Evolutionary conservation across 2,113 vertebrate genomes (phyloP).

Genomic region (Ciconia stormi): DNA sequence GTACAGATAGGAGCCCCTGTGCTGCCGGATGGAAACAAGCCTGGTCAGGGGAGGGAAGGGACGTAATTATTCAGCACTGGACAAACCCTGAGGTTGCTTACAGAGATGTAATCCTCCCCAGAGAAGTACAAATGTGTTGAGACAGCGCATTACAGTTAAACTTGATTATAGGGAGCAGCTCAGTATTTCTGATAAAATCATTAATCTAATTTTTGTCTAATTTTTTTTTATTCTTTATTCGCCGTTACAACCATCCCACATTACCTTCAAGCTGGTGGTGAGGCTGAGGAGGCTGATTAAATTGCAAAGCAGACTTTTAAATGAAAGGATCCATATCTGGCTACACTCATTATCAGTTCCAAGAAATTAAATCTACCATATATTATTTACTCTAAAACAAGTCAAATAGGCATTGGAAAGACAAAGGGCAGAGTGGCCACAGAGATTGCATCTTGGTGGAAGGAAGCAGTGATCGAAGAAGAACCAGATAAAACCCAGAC

Average conservation of each 20-base stretch:
- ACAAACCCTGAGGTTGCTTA: not conserved
- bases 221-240: not conserved
- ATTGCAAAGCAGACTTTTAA: slow-evolving; percentile 16
- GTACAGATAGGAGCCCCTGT: accelerated
- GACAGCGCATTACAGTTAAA: not conserved
- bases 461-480: not conserved
- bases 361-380: slow-evolving; percentile 33
- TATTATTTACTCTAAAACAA: not conserved
- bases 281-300: slow-evolving; percentile 33
- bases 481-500: not conserved
- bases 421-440: not conserved
- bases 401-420: not conserved
- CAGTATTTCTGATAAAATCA: not conserved
- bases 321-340: slow-evolving; percentile 46
- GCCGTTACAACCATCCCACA: not conserved
- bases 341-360: slow-evolving; percentile 26
- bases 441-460: not conserved
- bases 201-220: slow-evolving; percentile 1
- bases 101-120: not conserved
- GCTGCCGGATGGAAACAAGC: not conserved
- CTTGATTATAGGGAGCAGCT: not conserved
- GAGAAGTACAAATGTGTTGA: not conserved
- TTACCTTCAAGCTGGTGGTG: not conserved
- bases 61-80: not conserved
- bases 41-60: not conserved